phyloP scores from a whole-genome alignment of 2,113 vertebrate genomes.

The Cichladusa arquata region DNA sequence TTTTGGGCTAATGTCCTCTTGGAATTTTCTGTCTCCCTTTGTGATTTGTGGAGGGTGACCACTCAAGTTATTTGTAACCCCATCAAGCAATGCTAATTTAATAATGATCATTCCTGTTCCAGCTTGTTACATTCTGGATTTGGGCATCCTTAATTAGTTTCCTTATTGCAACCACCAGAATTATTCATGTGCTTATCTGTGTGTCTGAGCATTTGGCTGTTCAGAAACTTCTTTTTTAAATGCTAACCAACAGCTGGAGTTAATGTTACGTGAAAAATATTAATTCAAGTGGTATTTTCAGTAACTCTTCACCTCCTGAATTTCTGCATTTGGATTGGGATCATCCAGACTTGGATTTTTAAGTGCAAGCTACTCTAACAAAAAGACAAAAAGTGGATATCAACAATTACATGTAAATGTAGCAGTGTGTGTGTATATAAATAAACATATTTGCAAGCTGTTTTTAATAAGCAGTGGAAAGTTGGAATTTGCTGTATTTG shows the following conservation, averaged over 20 bases:
- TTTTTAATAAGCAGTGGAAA: not conserved
- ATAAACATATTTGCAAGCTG: not conserved
- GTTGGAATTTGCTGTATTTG: not conserved
- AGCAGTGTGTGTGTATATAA: accelerated
- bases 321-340: not conserved
- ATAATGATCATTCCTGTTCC: not conserved
- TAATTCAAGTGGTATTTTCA: not conserved
- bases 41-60: not conserved
- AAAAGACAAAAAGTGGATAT: not conserved
- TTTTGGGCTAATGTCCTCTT: not conserved
- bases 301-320: not conserved
- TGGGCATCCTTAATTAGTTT: not conserved
- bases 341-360: not conserved
- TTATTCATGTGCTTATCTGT: not conserved
- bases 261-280: not conserved
- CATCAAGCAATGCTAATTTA: not conserved
- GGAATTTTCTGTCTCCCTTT: not conserved
- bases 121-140: not conserved
- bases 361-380: not conserved
- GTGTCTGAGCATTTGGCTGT: not conserved
- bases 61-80: not conserved
- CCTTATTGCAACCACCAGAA: not conserved
- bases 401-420: not conserved
- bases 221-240: not conserved
- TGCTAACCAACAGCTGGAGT: not conserved